Percentiles rank a stretch among this genome's conserved stretches.
These are phyloP conservation scores for Tachysurus fulvidraco DNA, from an alignment of 2,113 vertebrate genomes.

Conservation along the genomic window DNA sequence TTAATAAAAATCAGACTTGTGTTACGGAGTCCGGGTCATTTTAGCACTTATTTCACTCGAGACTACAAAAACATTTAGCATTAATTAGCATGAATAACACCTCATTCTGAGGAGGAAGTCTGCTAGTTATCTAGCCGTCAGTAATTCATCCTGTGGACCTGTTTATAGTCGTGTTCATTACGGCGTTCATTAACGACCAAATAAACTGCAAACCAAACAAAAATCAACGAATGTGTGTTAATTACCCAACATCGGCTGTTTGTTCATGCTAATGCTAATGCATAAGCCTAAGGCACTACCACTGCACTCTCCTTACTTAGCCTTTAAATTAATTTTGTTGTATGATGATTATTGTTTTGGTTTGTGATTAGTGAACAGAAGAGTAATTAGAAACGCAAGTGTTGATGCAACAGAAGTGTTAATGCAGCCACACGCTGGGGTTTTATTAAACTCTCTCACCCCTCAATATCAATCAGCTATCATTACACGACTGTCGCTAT, in stretches of 20 bases:
- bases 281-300: neutral
- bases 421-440: neutral
- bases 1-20: neutral
- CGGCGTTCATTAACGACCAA: neutral
- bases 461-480: neutral
- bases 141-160: neutral
- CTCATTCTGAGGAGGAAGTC: neutral
- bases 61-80: neutral
- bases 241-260: slow-evolving; percentile 12
- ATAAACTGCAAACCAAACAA: neutral
- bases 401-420: neutral
- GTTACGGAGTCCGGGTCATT: slow-evolving; percentile 14
- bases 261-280: neutral
- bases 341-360: slow-evolving; percentile 1
- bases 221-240: neutral
- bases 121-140: neutral
- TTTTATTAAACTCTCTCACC: neutral
- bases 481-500: neutral
- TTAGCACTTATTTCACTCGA: neutral
- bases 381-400: neutral
- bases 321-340: neutral
- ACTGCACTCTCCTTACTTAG: slow-evolving; percentile 8
- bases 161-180: slow-evolving; percentile 6
- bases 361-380: neutral
- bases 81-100: neutral